These are phyloP conservation scores for Brevimyrus niger DNA, from an alignment of 2,113 vertebrate species.

Conservation along the genomic window DNA sequence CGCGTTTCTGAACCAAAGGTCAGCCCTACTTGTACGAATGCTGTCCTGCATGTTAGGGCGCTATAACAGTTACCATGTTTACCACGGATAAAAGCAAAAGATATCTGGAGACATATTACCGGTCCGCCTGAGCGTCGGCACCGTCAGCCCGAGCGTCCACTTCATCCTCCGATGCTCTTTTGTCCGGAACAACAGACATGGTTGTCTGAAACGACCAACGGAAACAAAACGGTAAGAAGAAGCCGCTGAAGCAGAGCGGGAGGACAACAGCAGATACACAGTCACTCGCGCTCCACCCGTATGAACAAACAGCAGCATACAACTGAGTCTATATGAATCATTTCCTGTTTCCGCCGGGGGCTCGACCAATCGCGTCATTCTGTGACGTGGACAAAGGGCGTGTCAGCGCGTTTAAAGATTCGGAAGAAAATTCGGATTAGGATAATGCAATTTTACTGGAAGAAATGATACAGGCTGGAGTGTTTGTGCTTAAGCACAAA, in stretches of 20 bases:
- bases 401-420: neutral
- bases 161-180: constrained; percentile 36
- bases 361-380: neutral
- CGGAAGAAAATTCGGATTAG: neutral
- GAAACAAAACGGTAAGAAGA: neutral
- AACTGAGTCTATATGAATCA: neutral
- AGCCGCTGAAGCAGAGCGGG: neutral
- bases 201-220: neutral
- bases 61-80: neutral
- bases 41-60: neutral
- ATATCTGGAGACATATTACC: constrained; percentile 42
- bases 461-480: neutral
- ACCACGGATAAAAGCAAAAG: neutral
- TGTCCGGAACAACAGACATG: constrained; percentile 8
- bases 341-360: neutral
- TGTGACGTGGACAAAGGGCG: neutral
- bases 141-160: constrained; percentile 19
- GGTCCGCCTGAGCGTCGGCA: constrained; percentile 13
- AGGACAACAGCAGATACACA: neutral
- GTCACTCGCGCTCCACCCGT: neutral
- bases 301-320: neutral
- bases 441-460: neutral
- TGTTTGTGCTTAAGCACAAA: neutral
- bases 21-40: neutral
- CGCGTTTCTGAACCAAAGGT: neutral